Evolutionary conservation across 1,140 invertebrate genomes (phyloP).

Genomic region (silkworm (Bombyx mori)): ASM3026992v2 NC_085131.1:31001-31500

Average conservation of each 20-base stretch:
- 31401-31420: slow-evolving; percentile 52
- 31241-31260: slow-evolving; percentile 75
- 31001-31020: slow-evolving; percentile 51
- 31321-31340: slow-evolving; percentile 90
- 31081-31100: slow-evolving; percentile 24
- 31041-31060: slow-evolving; percentile 34
- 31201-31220: slow-evolving; percentile 83
- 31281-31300: slow-evolving; percentile 72
- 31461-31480: slow-evolving; percentile 80
- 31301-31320: slow-evolving; percentile 85
- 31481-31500: slow-evolving; percentile 76
- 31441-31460: slow-evolving; percentile 75
- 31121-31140: slow-evolving; percentile 48
- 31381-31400: slow-evolving; percentile 70
- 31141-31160: slow-evolving; percentile 48
- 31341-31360: slow-evolving; percentile 86
- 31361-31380: slow-evolving; percentile 73
- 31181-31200: slow-evolving; percentile 84
- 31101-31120: slow-evolving; percentile 65
- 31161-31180: slow-evolving; percentile 81
- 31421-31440: slow-evolving; percentile 72
- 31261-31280: slow-evolving; percentile 37
- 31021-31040: slow-evolving; percentile 48
- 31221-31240: slow-evolving; percentile 82
- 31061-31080: slow-evolving; percentile 8